phyloP scores from a whole-genome alignment of 1,140 invertebrate genomes.

The Penaeus chinensis region DNA sequence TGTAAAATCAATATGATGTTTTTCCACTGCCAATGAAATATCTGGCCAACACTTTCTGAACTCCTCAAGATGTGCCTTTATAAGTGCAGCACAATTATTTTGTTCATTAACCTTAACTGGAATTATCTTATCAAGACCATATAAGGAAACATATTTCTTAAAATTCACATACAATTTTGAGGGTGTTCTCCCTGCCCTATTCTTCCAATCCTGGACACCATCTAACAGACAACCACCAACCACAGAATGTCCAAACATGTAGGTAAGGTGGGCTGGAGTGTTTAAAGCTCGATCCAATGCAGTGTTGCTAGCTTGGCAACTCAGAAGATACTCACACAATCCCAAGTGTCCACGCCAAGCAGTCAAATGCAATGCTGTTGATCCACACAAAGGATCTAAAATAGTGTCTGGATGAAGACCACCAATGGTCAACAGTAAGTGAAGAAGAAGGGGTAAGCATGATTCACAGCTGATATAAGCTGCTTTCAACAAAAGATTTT shows the following conservation, averaged over 20 bases:
- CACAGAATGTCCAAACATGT: conserved; percentile 25
- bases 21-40: conserved; percentile 8
- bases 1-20: conserved; percentile 13
- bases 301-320: neutral
- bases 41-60: conserved; percentile 4
- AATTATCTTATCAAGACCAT: neutral
- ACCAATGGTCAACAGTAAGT: neutral
- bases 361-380: conserved; percentile 1
- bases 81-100: neutral
- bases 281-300: neutral
- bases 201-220: neutral
- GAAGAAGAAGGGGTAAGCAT: neutral
- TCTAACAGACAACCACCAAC: neutral
- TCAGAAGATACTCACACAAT: neutral
- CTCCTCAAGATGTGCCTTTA: neutral
- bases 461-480: neutral
- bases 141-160: neutral
- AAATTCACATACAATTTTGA: neutral
- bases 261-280: conserved; percentile 28
- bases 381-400: conserved; percentile 10
- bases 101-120: neutral
- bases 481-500: neutral
- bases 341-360: conserved; percentile 3
- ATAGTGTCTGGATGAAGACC: neutral
- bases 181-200: neutral